Base-by-base conservation (phyloP, 2,888 invertebrate species). In the Macrostomum cliftonense region DNA sequence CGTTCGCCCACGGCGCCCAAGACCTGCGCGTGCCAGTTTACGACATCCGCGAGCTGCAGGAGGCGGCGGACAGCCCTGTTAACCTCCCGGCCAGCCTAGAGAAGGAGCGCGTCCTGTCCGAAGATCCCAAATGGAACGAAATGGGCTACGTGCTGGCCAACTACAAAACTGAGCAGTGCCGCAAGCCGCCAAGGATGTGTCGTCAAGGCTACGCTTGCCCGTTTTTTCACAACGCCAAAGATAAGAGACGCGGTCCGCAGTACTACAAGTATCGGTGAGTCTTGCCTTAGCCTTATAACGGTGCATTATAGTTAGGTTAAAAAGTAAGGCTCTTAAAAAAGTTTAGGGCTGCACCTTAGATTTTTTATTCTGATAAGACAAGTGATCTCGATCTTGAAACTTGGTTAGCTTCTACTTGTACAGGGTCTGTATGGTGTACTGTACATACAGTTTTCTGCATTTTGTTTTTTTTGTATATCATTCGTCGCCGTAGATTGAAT, bases 191-290 rank as follows among this genome's bases (percentile, higher is more conserved):
- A 54, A 77, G 95, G 59, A 76, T 95, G 63, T 97, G 97, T 75
- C 79, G 95, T 62, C 95, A 97, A 74, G 97, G 95, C 39, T 97
- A 95, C 72, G 95, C 95, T n/a, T 97, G 97, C 74, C 95, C 97
- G 17, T 91, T 93, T 68, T 95, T 84, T 76, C 95, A 97, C 73
- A 97, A 97, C 77, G 85, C 84, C 71, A 84, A 91, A 76, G 95
- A 95, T 71, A 80, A 84, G 65, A 76, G 87, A 60, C 76, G 87
- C 65, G 84, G 83, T 67, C 87, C 87, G 52, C 78, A 83, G 61
- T 80, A 82, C 71, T 81, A 77, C 67, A 86, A 85, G 73, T 87
- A 87, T 72, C 78, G 85, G 82, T 83, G 61, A 62, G 97, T 70
- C 95, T 95, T 11, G 91, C 87, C 74, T 95, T 95, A 13, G n/a